Evolutionary conservation across 1,140 invertebrate genomes (phyloP).

Genomic region (Drosophila murphyi): DNA sequence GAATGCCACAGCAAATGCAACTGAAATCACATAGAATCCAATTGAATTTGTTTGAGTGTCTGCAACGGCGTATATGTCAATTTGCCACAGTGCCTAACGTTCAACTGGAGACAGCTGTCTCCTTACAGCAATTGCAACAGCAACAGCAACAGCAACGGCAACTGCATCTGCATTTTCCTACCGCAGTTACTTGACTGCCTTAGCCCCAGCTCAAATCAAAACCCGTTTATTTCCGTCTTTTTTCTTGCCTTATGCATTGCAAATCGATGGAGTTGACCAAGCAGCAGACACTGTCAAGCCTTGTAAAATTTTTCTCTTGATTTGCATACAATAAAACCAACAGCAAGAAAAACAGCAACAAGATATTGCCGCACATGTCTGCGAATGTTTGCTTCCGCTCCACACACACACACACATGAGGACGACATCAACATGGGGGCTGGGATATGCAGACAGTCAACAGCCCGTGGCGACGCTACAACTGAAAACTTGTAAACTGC

Average conservation of each 20-base stretch:
- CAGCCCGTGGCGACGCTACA: conserved; percentile 30
- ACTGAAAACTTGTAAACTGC: conserved; percentile 34
- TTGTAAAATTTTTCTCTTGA: conserved; percentile 42
- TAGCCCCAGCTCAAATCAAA: conserved; percentile 11
- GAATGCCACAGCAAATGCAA: conserved; percentile 7
- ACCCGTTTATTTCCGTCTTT: conserved; percentile 10
- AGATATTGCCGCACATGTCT: conserved; percentile 39
- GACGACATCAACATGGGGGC: neutral
- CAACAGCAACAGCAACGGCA: conserved; percentile 5
- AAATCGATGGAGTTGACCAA: conserved; percentile 42
- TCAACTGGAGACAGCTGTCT: conserved; percentile 21
- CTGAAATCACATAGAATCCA: conserved; percentile 29
- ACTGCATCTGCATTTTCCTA: neutral
- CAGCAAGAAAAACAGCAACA: conserved; percentile 13
- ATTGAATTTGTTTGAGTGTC: conserved; percentile 45
- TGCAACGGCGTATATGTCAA: conserved; percentile 28
- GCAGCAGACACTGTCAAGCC: conserved; percentile 24
- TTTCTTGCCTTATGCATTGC: conserved; percentile 17
- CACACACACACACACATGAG: neutral
- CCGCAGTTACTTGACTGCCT: neutral
- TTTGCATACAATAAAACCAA: conserved; percentile 63
- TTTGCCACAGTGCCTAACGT: conserved; percentile 18
- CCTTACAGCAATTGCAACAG: conserved; percentile 14
- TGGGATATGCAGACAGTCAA: neutral
- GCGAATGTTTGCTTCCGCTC: conserved; percentile 35